Evolutionary conservation across 2,113 vertebrate genomes (phyloP), one percentile per base, ranked within the genome.

Genomic region (Aplodontia rufa): DNA sequence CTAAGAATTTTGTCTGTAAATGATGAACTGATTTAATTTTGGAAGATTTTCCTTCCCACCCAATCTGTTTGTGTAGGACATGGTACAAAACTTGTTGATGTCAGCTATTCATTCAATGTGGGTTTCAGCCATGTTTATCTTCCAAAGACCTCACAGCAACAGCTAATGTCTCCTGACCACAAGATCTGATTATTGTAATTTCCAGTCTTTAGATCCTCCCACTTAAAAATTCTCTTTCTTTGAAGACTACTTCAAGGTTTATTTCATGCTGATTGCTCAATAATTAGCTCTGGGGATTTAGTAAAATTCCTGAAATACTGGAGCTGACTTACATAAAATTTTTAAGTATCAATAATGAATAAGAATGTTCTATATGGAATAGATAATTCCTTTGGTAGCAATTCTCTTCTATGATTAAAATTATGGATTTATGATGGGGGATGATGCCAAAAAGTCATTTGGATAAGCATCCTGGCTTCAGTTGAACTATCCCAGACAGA

Each of bases 61-160:
- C 88, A 96, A 78, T 88, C 42, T 95, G 62, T 96, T 96, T 97
- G 80, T 94, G 51, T 91, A 96, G 93, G 83, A 91, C 28, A 78
- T 68, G 10, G 58, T 94, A 91, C 49, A 94, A 89, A 96, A 96
- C 42, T 82, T 95, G 85, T 93, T 92, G 94, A 96, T 95, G 88
- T 97, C 86, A 97, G 95, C 95, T 94, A 87, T 90, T 83, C 79
- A 93, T 84, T 92, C 76, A 16, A 1, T 94, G 88, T 97, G 96
- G 96, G 82, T 96, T 97, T 91, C 42, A 91, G 35, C 58, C 92
- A 74, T 95, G 79, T 97, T 97, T 98, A 96, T 97, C 62, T 96
- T 97, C 75, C 64, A 81, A 51, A 85, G 95, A 96, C 96, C 96
- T 97, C 96, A 97, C 96, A 98, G 97, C 51, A 95, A 93, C 90